These are phyloP conservation scores for Atrichornis clamosus DNA, from an alignment of 2,113 vertebrate species.

Conservation along the genomic window DNA sequence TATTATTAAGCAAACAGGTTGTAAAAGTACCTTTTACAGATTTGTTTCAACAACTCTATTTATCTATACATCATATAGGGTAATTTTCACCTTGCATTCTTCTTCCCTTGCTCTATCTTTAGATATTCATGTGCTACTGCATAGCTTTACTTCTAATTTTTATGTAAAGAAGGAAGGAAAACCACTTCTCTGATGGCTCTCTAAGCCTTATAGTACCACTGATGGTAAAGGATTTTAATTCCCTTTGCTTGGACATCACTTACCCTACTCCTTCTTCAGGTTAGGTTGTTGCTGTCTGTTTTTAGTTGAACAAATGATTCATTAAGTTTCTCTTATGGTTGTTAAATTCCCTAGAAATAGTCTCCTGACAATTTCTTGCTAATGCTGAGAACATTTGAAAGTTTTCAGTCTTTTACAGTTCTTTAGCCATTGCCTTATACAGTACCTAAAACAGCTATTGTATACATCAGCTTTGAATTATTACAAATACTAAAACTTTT, in stretches of 20 bases:
- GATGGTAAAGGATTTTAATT: neutral
- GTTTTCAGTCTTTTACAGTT: neutral
- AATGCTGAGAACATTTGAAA: neutral
- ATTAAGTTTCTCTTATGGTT: neutral
- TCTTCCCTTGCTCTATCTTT: neutral
- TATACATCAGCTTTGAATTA: neutral
- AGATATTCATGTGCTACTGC: neutral
- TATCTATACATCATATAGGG: neutral
- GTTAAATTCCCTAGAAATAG: neutral
- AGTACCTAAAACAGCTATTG: neutral
- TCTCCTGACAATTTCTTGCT: neutral
- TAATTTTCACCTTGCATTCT: neutral
- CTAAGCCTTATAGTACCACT: neutral
- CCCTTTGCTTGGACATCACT: neutral
- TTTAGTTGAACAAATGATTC: neutral
- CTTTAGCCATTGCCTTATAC: neutral
- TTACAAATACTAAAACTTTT: neutral
- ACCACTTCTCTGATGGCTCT: neutral
- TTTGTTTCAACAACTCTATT: neutral
- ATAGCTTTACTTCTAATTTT: neutral
- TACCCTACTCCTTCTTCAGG: neutral
- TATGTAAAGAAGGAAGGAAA: neutral
- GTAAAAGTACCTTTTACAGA: neutral
- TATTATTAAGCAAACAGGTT: neutral
- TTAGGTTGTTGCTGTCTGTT: neutral